phyloP scores from a whole-genome alignment of 1,140 invertebrate species.

The Panonychus citri region DNA sequence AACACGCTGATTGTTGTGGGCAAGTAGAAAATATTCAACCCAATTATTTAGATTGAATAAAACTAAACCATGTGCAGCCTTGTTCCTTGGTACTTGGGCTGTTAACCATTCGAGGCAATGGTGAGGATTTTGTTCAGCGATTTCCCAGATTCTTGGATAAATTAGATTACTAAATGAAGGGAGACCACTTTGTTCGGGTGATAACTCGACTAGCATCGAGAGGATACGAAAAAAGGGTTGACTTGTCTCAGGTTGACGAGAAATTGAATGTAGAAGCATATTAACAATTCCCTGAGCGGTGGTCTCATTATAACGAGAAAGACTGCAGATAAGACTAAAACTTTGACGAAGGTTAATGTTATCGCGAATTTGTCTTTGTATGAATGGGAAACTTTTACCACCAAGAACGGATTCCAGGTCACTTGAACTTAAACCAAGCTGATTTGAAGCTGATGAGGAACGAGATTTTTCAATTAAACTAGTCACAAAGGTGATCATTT shows the following conservation, averaged over 20 bases:
- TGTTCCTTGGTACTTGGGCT: conserved; percentile 50
- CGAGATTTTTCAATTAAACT: conserved; percentile 64
- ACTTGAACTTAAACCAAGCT: conserved; percentile 44
- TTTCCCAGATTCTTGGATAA: conserved; percentile 65
- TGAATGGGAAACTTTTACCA: conserved; percentile 68
- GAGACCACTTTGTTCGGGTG: conserved; percentile 40
- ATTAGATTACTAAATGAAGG: conserved; percentile 71
- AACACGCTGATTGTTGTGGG: conserved; percentile 57
- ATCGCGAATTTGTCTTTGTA: conserved; percentile 80
- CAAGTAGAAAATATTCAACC: conserved; percentile 68
- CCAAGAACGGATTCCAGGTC: conserved; percentile 60
- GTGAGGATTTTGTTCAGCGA: conserved; percentile 60
- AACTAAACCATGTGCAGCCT: conserved; percentile 65
- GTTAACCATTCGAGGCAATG: conserved; percentile 76
- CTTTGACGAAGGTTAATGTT: conserved; percentile 75
- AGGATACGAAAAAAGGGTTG: conserved; percentile 71
- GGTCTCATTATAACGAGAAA: conserved; percentile 67
- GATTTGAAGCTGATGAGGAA: conserved; percentile 34
- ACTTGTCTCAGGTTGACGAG: conserved; percentile 57
- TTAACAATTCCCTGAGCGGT: conserved; percentile 51
- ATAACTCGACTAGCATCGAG: conserved; percentile 25
- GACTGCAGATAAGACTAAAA: conserved; percentile 64
- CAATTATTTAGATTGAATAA: conserved; percentile 60
- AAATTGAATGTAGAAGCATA: conserved; percentile 70
- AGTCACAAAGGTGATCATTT: conserved; percentile 76